Base-by-base conservation (phyloP, 2,113 vertebrate genomes). In the Lophotis ruficrista region DNA sequence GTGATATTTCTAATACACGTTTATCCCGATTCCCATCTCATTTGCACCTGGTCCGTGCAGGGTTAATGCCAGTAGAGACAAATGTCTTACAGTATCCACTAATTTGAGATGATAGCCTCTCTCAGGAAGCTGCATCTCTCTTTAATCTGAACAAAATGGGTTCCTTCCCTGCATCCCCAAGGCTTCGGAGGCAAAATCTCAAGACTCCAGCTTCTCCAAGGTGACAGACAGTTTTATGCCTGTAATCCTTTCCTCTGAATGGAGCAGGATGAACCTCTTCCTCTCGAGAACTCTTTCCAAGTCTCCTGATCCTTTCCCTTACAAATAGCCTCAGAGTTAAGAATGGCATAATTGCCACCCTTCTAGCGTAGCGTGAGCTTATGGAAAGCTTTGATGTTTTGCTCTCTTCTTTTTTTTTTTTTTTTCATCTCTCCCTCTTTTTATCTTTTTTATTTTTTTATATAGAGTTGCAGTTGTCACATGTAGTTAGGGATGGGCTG, bases 221-320 rank as follows among this genome's bases (percentile, higher is more conserved):
- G 87, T 84, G 73, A 81, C 47, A 82, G 91, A 75, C 65, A 71
- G 56, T 69, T 96, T 92, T 89, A 87, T 91, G 94, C 70, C 89
- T 93, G 72, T 88, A 83, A 84, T 94, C 64, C 60, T 83, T 84
- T 69, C 56, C 69, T 68, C 65, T 91, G 77, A 93, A 82, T 37
- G 66, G 66, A 87, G 47, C 56, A 76, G 79, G 77, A 87, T 75
- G 81, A 93, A 89, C 70, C 25, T 25, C 37, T 79, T 84, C 48
- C 57, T 58, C 53, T 69, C 2, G 1, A 61, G 45, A 80, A 61
- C n/a, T 38, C 61, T 80, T 91, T 76, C 86, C 66, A 47, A 72
- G 38, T 86, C 62, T 87, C 57, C 53, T 0, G 1, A 24, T 90
- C 38, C 61, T 82, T 93, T 91, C 65, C 86, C 38, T 90, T 10